phyloP scores from a whole-genome alignment of 1,140 invertebrate species.

The Atopsyche davidsoni region DNA sequence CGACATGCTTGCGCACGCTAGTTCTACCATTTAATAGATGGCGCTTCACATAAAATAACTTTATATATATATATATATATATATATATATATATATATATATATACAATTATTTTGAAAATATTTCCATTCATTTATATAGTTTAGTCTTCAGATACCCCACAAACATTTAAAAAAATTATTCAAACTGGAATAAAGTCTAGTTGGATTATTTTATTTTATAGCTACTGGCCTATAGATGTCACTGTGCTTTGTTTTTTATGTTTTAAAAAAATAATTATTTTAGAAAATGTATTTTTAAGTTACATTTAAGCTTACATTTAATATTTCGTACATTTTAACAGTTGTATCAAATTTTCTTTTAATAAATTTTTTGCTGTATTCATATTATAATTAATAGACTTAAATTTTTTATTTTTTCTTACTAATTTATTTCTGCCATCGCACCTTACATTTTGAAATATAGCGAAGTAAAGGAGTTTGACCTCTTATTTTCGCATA shows the following conservation, averaged over 20 bases:
- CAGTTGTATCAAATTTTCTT: not conserved
- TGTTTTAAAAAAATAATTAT: not conserved
- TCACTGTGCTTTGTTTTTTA: not conserved
- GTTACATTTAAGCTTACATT: not conserved
- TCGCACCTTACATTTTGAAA: not conserved
- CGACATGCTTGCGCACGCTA: no score
- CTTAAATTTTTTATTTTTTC: not conserved
- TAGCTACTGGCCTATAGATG: slow-evolving; percentile 8
- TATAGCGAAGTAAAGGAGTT: no score
- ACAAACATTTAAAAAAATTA: not conserved
- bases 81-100: slow-evolving; percentile 5
- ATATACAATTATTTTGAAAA: not conserved
- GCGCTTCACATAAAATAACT: no score
- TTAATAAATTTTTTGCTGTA: not conserved
- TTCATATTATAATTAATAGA: not conserved
- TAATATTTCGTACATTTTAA: no score
- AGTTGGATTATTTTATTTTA: slow-evolving; percentile 3
- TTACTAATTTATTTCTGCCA: not conserved
- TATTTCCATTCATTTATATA: not conserved
- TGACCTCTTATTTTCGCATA: no score
- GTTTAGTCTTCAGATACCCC: not conserved
- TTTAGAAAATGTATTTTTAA: not conserved
- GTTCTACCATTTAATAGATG: no score
- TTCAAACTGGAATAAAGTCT: not conserved
- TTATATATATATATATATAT: not conserved